phyloP scores from a whole-genome alignment of 2,113 vertebrate genomes.

The Larimichthys crocea region DNA sequence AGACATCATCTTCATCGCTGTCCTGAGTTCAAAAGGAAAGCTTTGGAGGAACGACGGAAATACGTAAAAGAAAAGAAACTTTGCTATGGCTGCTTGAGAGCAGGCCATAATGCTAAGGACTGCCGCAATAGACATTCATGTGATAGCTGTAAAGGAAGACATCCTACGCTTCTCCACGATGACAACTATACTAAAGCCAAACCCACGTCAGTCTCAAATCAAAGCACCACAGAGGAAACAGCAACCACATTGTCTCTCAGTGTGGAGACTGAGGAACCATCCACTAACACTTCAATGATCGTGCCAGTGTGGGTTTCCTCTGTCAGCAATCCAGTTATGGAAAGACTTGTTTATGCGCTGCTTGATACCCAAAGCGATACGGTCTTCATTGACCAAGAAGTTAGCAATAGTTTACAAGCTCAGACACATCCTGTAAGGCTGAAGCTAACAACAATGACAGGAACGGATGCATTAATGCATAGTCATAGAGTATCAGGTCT shows the following conservation, averaged over 20 bases:
- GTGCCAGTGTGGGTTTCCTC: conserved; percentile 20
- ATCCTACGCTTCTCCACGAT: no score
- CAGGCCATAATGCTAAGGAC: no score
- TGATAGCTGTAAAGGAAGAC: no score
- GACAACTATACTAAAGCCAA: no score
- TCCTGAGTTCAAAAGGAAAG: no score
- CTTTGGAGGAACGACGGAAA: no score
- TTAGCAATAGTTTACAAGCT: neutral
- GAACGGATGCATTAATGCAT: neutral
- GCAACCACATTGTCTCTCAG: neutral
- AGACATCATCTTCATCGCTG: no score
- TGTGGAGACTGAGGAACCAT: neutral
- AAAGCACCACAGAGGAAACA: no score
- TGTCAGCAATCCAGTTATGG: neutral
- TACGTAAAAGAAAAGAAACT: no score
- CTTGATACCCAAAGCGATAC: conserved; percentile 20
- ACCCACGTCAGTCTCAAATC: neutral
- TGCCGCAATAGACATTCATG: no score
- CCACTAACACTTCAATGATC: conserved; percentile 16
- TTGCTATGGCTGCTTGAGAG: no score
- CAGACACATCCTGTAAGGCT: neutral
- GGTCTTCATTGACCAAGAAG: conserved; percentile 1
- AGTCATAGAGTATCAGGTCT: conserved; percentile 1
- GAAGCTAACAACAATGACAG: conserved; percentile 6
- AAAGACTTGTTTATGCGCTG: neutral